Evolutionary conservation across 1,140 invertebrate species (phyloP).

Genomic region (Solenopsis fugax): DNA sequence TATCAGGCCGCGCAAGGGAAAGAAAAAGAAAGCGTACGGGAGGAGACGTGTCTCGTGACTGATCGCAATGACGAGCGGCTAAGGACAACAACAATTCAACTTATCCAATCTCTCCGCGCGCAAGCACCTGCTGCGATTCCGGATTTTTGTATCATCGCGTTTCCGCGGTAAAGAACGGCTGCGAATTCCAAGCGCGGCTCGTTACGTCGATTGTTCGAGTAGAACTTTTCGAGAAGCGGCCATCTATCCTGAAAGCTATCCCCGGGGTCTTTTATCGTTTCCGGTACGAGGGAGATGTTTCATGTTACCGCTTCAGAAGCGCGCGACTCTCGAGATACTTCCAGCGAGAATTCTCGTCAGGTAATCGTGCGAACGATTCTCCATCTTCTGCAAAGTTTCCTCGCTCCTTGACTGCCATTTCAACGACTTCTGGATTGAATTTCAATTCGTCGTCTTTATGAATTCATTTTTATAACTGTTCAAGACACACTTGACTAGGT

Average conservation of each 20-base stretch:
- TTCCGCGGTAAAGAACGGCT: conserved; percentile 22
- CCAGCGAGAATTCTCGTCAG: conserved; percentile 19
- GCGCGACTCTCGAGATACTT: conserved; percentile 46
- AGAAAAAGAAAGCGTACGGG: conserved; percentile 29
- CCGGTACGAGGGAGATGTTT: conserved; percentile 38
- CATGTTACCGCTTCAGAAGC: conserved; percentile 43
- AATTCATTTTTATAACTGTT: not conserved
- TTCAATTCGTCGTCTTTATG: not conserved
- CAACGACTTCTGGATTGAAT: not conserved
- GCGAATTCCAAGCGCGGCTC: conserved; percentile 16
- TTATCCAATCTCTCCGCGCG: conserved; percentile 77
- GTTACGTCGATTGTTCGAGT: conserved; percentile 49
- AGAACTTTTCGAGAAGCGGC: conserved; percentile 59
- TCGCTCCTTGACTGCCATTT: conserved; percentile 4
- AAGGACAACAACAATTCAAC: conserved; percentile 77
- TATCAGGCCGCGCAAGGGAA: conserved; percentile 54
- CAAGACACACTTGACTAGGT: not conserved
- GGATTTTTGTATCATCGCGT: conserved; percentile 52
- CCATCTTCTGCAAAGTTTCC: conserved; percentile 13
- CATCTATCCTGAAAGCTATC: conserved; percentile 50
- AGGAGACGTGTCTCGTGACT: conserved; percentile 76
- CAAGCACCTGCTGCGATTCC: conserved; percentile 63
- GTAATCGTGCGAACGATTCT: conserved; percentile 38
- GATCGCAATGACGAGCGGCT: conserved; percentile 71
- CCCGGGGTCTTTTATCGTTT: conserved; percentile 49